Conservation (phyloP, 1,140 invertebrate genomes). For the Orchesella cincta region DNA sequence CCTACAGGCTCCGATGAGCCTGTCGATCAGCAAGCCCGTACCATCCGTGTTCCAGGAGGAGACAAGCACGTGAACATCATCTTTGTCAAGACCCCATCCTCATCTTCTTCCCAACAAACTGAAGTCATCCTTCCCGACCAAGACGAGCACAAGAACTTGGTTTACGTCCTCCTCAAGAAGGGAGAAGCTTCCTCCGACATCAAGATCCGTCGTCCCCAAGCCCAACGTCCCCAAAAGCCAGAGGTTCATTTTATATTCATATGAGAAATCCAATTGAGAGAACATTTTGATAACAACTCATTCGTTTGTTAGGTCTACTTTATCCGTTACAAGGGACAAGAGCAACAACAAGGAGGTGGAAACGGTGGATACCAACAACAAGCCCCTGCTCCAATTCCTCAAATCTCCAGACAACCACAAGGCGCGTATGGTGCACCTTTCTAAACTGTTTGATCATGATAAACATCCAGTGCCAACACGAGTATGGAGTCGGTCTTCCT, state of each 20-base stretch:
- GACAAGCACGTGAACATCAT: constrained; percentile 61
- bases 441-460: not conserved
- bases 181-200: constrained; percentile 20
- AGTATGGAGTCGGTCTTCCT: constrained; percentile 3
- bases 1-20: too few relatives aligned
- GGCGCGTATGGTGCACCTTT: constrained; percentile 13
- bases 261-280: too few relatives aligned
- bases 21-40: constrained; percentile 17
- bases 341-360: not conserved
- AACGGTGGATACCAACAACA: constrained; percentile 19
- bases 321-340: constrained; percentile 23
- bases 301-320: too few relatives aligned
- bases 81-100: constrained; percentile 83
- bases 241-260: constrained; percentile 24
- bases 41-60: constrained; percentile 29
- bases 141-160: constrained; percentile 31
- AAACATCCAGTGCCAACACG: too few relatives aligned
- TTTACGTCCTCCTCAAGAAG: constrained; percentile 28
- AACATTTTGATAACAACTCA: too few relatives aligned
- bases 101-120: constrained; percentile 74
- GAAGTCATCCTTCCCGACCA: constrained; percentile 64
- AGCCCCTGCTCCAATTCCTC: not conserved
- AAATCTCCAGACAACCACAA: not conserved
- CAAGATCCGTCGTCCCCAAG: constrained; percentile 31
- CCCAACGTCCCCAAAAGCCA: constrained; percentile 9